A percentile compares a stretch with the other conserved stretches of the same genome.
These are phyloP conservation scores for Percina caprodes DNA, from an alignment of 2,113 vertebrate species.

Conservation along the genomic window DNA sequence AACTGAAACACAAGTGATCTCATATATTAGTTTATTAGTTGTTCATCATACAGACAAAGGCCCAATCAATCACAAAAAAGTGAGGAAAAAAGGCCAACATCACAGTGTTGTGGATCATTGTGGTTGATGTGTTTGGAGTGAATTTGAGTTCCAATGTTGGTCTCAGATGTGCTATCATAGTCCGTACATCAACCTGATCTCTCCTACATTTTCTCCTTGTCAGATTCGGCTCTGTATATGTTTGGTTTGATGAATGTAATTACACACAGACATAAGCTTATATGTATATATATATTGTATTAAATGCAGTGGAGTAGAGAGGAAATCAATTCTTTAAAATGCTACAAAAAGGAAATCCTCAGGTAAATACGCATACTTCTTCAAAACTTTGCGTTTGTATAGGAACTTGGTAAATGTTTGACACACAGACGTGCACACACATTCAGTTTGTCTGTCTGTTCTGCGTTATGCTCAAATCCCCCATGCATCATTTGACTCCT, in stretches of 20 bases:
- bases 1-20: neutral
- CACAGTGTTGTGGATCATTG: neutral
- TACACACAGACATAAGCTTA: neutral
- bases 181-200: constrained; percentile 39
- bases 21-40: too few relatives aligned
- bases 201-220: constrained; percentile 40
- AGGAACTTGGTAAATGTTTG: neutral
- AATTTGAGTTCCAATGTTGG: constrained; percentile 7
- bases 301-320: neutral
- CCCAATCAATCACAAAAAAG: neutral
- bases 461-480: constrained; percentile 28
- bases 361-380: neutral
- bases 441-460: neutral
- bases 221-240: constrained; percentile 15
- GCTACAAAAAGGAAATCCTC: neutral
- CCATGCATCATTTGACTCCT: constrained; percentile 49
- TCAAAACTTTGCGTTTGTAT: neutral
- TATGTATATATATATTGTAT: too few relatives aligned
- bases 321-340: too few relatives aligned
- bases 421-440: neutral
- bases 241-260: neutral
- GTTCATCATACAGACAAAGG: neutral
- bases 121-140: neutral
- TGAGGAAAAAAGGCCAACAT: neutral
- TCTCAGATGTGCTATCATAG: constrained; percentile 42